phyloP scores from a whole-genome alignment of 2,113 vertebrate genomes.

The Zosterops pallidus region DNA sequence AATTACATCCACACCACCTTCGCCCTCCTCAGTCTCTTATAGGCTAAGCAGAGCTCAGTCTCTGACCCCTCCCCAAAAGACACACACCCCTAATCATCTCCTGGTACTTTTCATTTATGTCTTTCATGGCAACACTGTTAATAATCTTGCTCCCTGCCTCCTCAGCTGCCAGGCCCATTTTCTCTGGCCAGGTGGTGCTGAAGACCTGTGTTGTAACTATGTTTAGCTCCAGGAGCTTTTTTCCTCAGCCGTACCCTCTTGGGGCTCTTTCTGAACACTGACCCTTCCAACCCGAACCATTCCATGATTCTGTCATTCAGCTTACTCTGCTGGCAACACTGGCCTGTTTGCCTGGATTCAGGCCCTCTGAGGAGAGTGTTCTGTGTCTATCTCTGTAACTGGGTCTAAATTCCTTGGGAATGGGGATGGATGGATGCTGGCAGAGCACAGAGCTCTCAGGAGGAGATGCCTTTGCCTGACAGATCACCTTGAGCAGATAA shows the following conservation, averaged over 20 bases:
- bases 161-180: not conserved
- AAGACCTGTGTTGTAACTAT: not conserved
- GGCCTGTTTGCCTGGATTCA: not conserved
- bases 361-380: not conserved
- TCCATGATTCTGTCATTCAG: not conserved
- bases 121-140: not conserved
- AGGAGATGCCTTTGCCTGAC: not conserved
- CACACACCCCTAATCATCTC: not conserved
- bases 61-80: not conserved
- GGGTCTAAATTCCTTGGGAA: not conserved
- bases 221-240: not conserved
- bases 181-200: not conserved
- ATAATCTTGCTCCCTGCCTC: not conserved
- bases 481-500: not conserved
- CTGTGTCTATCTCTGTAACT: not conserved
- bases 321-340: not conserved
- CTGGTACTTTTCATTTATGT: not conserved
- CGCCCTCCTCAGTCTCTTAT: not conserved
- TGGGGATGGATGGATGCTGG: not conserved
- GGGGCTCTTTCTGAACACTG: rapidly evolving
- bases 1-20: not conserved
- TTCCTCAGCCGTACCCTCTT: not conserved
- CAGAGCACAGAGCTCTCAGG: not conserved
- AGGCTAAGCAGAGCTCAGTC: not conserved
- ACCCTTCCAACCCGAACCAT: not conserved